phyloP scores from a whole-genome alignment of 1,140 invertebrate species.

The Formica exsecta region DNA sequence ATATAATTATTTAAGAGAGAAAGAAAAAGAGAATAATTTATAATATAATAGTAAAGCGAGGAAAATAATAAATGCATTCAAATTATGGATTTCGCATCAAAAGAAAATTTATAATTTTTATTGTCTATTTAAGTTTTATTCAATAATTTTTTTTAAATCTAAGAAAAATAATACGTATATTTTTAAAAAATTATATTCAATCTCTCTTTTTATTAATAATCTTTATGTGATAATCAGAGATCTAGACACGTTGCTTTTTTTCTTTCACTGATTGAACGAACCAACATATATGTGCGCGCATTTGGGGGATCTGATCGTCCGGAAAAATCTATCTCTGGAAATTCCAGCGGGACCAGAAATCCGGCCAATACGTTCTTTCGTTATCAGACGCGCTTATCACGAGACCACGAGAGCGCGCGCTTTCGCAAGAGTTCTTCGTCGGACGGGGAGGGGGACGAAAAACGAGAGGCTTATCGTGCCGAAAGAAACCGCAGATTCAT shows the following conservation, averaged over 20 bases:
- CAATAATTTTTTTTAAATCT: background rate
- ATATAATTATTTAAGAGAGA: background rate
- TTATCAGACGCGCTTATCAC: conserved; percentile 65
- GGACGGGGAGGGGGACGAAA: conserved; percentile 28
- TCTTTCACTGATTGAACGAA: conserved; percentile 13
- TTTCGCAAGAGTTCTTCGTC: conserved; percentile 13
- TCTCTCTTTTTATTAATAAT: background rate
- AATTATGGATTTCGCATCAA: background rate
- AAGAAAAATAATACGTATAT: background rate
- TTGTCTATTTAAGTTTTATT: too few relatives aligned
- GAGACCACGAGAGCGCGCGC: conserved; percentile 14
- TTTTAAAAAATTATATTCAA: background rate
- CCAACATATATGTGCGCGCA: conserved; percentile 16
- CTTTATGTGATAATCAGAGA: background rate
- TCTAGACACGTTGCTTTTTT: background rate
- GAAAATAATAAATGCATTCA: background rate
- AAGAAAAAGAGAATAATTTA: background rate
- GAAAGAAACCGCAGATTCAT: conserved; percentile 51
- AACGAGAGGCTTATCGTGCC: conserved; percentile 41
- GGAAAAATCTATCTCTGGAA: conserved; percentile 54
- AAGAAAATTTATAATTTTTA: background rate
- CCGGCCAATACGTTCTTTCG: conserved; percentile 60
- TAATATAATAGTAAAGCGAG: background rate
- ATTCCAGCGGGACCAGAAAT: conserved; percentile 67
- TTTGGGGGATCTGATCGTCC: background rate